These are phyloP conservation scores for Hetaerina titia DNA, from an alignment of 2,888 invertebrate genomes.

Conservation along the genomic window DNA sequence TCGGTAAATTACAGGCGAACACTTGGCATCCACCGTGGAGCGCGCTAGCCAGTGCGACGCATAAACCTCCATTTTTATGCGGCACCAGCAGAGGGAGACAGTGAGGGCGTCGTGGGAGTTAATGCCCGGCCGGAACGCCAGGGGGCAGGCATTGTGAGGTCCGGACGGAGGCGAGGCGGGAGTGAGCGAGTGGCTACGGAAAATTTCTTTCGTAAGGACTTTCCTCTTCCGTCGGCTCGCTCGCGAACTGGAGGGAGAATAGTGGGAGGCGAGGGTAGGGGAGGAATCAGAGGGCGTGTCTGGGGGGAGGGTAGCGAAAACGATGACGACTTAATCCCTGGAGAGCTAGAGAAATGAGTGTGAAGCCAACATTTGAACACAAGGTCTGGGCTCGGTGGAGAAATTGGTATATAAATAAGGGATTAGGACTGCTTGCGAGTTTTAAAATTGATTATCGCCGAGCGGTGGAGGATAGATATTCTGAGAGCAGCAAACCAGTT, in stretches of 20 bases:
- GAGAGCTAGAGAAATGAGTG: background rate
- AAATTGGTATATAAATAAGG: slow-evolving; percentile 30
- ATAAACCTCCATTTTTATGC: slow-evolving; percentile 38
- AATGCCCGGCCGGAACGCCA: background rate
- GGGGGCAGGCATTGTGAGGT: slow-evolving; percentile 8
- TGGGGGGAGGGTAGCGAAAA: background rate
- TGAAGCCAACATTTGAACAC: background rate
- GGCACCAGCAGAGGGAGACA: slow-evolving; percentile 33
- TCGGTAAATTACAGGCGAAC: background rate
- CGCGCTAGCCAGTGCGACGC: background rate
- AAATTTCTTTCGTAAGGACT: background rate
- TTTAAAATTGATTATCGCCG: slow-evolving; percentile 32
- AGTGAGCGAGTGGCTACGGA: background rate
- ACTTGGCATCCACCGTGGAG: background rate
- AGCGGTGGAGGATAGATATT: background rate
- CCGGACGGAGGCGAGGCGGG: background rate
- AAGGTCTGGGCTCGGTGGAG: background rate
- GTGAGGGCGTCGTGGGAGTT: slow-evolving; percentile 39
- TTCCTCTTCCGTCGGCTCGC: background rate
- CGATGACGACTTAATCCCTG: slow-evolving; percentile 23
- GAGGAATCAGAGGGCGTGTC: background rate
- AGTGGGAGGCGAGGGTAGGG: background rate
- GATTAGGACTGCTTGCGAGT: background rate
- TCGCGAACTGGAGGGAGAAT: background rate
- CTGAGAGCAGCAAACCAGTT: background rate